Evolutionary conservation across 2,113 vertebrate genomes (phyloP), one percentile per base, ranked within the genome.

Genomic region (Clarias batrachus): DNA sequence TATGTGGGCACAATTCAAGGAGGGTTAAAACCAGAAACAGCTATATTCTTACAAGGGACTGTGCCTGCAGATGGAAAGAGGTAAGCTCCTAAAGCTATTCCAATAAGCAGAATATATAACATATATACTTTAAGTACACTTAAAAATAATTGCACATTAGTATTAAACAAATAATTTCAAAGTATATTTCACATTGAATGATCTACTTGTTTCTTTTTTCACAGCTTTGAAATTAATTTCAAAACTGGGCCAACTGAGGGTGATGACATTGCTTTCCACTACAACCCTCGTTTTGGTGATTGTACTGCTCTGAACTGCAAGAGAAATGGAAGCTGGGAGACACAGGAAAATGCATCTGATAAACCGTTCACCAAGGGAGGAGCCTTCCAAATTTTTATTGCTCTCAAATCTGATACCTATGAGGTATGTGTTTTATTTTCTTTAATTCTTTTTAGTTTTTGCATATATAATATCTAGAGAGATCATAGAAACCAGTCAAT

Each of bases 241-340:
- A 70, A 74, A 12, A 88, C 77, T 11, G 87, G 87, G 2, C 11
- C 4, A 9, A 23, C 77, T n/a, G 1, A 17, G 1, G 8, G 2
- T 62, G 78, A 88, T 59, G 68, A 71, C 48, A 82, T 76, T 13
- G 78, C 87, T n/a, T 88, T 88, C 33, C 41, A 88, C 12, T 82
- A 76, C 59, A 82, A 41, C 5, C 83, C 83, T 19, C 30, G 6
- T 62, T 73, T 88, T 60, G 17, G 27, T 41, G 4, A 9, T 21
- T 70, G 48, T 7, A 57, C 76, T 2, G 8, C 0, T 41, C 33
- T 88, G 52, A 88, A 88, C 83, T 77, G 30, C 57, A 10, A 21
- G 0, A 54, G 0, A 2, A 85, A 81, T 0, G 59, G 30, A 23
- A 19, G 0, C 14, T 88, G 84, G 83, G 83, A 33, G 2, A 48